Base-by-base conservation (phyloP, 2,888 invertebrate genomes). In the Lamellibrachia columna region DNA sequence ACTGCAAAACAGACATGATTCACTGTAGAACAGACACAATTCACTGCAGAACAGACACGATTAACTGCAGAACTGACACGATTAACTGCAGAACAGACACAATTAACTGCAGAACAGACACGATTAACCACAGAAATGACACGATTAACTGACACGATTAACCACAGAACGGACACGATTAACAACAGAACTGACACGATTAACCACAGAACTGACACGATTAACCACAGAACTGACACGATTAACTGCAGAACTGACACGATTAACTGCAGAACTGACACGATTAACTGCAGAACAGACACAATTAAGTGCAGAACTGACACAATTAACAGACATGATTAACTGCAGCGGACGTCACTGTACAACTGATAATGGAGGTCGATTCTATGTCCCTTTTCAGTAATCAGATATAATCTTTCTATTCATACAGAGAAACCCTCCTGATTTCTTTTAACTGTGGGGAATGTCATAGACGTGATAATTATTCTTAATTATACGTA, bases 361-460 rank as follows among this genome's bases (percentile, higher is more conserved):
- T 28, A 40, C 15, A 91, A 11, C 40, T 11, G 40, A 91, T 91
- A 22, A 11, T n/a, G n/a, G 11, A 11, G 11, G 28, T 11, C 22
- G 40, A 91, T n/a, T n/a, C 15, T 40, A 40, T 91, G 91, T n/a
- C 22, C 15, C 15, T n/a, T 40, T 15, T n/a, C 28, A 97, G 22
- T 28, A n/a, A 92, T 90, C n/a, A 9, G 9, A 55, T 55, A 55
- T 55, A 55, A 7, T 55, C 9, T 55, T 55, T 55, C 55, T 55
- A 55, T 55, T 55, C 9, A 9, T 55, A 55, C 3, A 55, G 55
- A 55, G 9, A 9, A 55, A 9, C 55, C 9, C 9, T 55, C 55
- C 7, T 9, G 55, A 55, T 55, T 55, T 55, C 55, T 9, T 55
- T 55, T 7, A 55, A 55, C 55, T 9, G 8, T 55, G 9, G 55